A percentile compares a stretch with the other conserved stretches of the same genome.
phyloP scores from a whole-genome alignment of 2,797 vertebrate species.

The Limnodromus scolopaceus region DNA sequence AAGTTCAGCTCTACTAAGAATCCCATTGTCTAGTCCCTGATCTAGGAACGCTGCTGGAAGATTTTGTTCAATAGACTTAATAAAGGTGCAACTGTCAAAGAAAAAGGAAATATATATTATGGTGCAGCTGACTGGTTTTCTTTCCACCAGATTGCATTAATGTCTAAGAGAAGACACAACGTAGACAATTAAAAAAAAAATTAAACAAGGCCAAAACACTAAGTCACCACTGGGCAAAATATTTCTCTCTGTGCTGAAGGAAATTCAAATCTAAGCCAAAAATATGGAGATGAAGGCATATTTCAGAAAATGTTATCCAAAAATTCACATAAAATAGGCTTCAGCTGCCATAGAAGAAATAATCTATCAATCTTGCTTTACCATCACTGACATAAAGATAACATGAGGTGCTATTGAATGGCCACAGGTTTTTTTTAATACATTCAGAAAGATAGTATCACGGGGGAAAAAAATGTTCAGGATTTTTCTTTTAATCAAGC shows the following conservation, averaged over 20 bases:
- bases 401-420: not conserved
- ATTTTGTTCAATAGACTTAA: not conserved
- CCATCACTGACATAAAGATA: not conserved
- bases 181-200: not conserved
- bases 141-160: not conserved
- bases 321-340: not conserved
- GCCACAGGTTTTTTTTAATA: not conserved
- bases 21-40: not conserved
- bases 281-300: not conserved
- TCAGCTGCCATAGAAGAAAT: not conserved
- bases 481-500: not conserved
- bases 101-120: not conserved
- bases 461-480: not conserved
- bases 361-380: not conserved
- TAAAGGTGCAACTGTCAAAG: not conserved
- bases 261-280: not conserved
- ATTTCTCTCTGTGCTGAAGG: not conserved
- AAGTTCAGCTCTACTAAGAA: not conserved
- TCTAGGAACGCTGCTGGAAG: not conserved
- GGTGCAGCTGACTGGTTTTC: not conserved
- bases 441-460: not conserved
- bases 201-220: not conserved
- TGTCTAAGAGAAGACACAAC: not conserved
- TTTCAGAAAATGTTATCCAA: not conserved
- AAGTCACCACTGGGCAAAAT: not conserved